Evolutionary conservation across 2,888 invertebrate genomes (phyloP), one percentile per base, ranked within the genome.

Genomic region (Strigamia maritima): DNA sequence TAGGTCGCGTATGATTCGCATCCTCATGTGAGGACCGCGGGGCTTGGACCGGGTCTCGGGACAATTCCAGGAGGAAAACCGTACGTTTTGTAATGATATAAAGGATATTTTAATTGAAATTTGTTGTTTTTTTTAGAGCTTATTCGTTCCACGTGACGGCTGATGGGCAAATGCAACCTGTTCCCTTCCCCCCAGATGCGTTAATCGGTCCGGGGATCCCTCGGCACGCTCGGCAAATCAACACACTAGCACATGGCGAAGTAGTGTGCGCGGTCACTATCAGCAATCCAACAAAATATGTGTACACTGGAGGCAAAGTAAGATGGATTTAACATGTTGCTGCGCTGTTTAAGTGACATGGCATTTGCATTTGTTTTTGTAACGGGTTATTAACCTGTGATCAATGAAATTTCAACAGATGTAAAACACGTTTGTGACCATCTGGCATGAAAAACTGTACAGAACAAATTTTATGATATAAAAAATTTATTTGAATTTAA

Each of bases 221-320:
- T 14, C 89, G 95, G 79, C 95, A 94, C 84, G 95, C 95, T 75
- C 89, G 95, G 16, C 93, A 93, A 85, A 93, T 95, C 83, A 94
- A 94, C 85, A 94, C 94, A 8, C 87, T 98, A 81, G 93, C 93
- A 81, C 98, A 98, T 87, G 98, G 98, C 8, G 98, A 98, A 86
- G 97, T 98, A 70, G 98, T 98, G 44, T 98, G 98, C 86, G 98
- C 97, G 0, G 98, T 98, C 76, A 97, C 98, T 77, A 92, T 98
- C 85, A 94, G 95, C 80, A 94, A 91, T 85, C 92, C 93, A 80
- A 92, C 93, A 81, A 90, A 94, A 83, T 94, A 94, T 86, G 95
- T 97, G n/a, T 98, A 97, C 87, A 98, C 98, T 0, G 98, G 97
- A 31, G 97, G 97, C 81, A 98, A 97, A 87, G 31, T 31, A 31